Percentiles rank a stretch among this genome's conserved stretches.
Evolutionary conservation across 2,113 vertebrate genomes (phyloP).

Genomic region (Strix uralensis): DNA sequence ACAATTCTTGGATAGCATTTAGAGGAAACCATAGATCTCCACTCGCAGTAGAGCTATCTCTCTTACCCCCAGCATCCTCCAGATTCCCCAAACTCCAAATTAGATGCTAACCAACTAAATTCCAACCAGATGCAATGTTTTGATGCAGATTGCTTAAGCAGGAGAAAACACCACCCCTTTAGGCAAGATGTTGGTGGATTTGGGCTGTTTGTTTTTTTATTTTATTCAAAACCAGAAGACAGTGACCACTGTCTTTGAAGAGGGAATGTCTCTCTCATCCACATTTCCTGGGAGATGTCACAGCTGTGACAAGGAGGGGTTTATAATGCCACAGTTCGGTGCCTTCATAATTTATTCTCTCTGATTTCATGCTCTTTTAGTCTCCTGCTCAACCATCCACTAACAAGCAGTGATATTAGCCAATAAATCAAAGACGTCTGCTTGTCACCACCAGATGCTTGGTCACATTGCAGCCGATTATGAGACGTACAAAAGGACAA

Average conservation of each 20-base stretch:
- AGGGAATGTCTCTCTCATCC: conserved; percentile 72
- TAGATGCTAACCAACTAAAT: not conserved
- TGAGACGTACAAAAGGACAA: conserved; percentile 77
- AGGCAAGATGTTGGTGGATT: not conserved
- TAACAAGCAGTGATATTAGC: conserved; percentile 89
- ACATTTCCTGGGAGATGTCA: conserved; percentile 78
- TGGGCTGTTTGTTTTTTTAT: conserved; percentile 10
- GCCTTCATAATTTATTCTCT: conserved; percentile 88
- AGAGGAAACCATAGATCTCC: not conserved
- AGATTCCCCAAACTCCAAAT: not conserved
- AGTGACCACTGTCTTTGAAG: conserved; percentile 69
- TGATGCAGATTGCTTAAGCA: not conserved
- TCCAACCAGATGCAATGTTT: not conserved
- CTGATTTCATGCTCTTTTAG: conserved; percentile 86
- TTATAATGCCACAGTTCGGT: conserved; percentile 80
- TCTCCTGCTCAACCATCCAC: conserved; percentile 84
- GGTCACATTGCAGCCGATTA: conserved; percentile 88
- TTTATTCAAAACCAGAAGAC: conserved; percentile 62
- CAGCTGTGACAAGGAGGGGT: conserved; percentile 78
- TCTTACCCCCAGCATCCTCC: not conserved
- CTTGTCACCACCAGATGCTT: conserved; percentile 88
- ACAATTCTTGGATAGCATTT: not conserved
- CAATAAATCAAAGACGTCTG: conserved; percentile 91
- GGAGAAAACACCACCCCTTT: not conserved
- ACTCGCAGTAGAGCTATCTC: not conserved